Base-by-base conservation (phyloP, 2,113 vertebrate species). In the Craseonycteris thonglongyai region DNA sequence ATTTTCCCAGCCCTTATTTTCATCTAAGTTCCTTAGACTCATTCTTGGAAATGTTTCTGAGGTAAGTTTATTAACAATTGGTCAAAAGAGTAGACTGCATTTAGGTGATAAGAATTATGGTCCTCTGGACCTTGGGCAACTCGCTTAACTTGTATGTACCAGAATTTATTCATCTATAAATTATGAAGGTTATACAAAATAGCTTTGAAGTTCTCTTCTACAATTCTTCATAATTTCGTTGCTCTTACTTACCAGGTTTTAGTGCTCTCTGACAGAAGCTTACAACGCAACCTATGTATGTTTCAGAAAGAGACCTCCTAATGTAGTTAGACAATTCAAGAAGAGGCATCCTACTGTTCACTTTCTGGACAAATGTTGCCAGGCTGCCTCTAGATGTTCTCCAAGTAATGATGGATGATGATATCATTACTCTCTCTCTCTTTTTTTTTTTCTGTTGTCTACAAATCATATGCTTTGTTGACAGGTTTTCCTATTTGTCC, bases 381-480 rank as follows among this genome's bases (percentile, higher is more conserved):
- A 94, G 69, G 85, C 49, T 91, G 22, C 16, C 66, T 95, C 19
- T 84, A 68, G 21, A 65, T 78, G 13, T 80, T 93, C 71, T 38
- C 19, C 6, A 79, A 69, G 80, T 88, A 91, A 63, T 89, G 91
- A 93, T 81, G 66, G 80, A 88, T 87, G 59, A 90, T 84, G 47
- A 75, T 40, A 49, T 5, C 3, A 11, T 71, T 85, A 68, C 49
- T 75, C 19, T n/a, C 42, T 59, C 49, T 28, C 26, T 21, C 26
- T 1, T 42, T 19, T 24, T 58, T 12, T 7, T 24, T 7, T 24
- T 24, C 11, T 75, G 15, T 47, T 45, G 71, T 93, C 91, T 84
- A 93, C 68, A 97, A 94, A 91, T 95, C 65, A 51, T 38, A 68
- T 81, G 40, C 18, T 82, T 93, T 84, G 33, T 78, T 90, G 91